Base-by-base conservation (phyloP, 2,888 invertebrate species). In the Emmelina monodactyla region DNA sequence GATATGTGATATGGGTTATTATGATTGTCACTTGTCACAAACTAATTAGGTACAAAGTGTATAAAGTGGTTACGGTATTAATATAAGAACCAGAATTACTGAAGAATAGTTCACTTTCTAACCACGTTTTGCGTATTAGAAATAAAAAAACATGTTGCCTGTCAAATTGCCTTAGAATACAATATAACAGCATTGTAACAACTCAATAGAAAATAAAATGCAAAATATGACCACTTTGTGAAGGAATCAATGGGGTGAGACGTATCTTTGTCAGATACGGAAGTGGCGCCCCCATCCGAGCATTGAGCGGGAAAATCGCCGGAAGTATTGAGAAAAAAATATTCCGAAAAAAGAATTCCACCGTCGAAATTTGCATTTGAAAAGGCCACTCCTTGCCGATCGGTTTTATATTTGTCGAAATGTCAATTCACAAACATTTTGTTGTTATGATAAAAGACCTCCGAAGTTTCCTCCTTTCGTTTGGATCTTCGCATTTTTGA, bases 261-360 rank as follows among this genome's bases (percentile, higher is more conserved):
- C 56, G 57, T 62, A 67, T 66, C 63, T 62, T 51, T 57, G 57
- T 53, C 53, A 62, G 62, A 65, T 63, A 62, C 69, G 64, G 64
- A 67, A 61, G 58, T 58, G 54, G 57, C 56, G 56, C 59, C 63
- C 50, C 62, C 66, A 70, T 70, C 71, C 60, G 70, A 64, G 72
- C 72, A 69, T 59, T 62, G 70, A 73, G 69, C 76, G 75, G 67
- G 76, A 79, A 78, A 79, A 78, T 72, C 71, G 70, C 67, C 76
- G 79, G 78, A 78, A 78, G 75, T 71, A 65, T 66, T 65, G 53
- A 58, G 55, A 58, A 54, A 56, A 54, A 58, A 68, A 69, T 68
- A 69, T 67, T 63, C 53, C 52, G 51, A 50, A 52, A 58, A 69
- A 69, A 68, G 67, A 69, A 69, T 58, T 58, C 60, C 58, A 52